Base-by-base conservation (phyloP, 2,797 vertebrate genomes). In the Botia kubotai region DNA sequence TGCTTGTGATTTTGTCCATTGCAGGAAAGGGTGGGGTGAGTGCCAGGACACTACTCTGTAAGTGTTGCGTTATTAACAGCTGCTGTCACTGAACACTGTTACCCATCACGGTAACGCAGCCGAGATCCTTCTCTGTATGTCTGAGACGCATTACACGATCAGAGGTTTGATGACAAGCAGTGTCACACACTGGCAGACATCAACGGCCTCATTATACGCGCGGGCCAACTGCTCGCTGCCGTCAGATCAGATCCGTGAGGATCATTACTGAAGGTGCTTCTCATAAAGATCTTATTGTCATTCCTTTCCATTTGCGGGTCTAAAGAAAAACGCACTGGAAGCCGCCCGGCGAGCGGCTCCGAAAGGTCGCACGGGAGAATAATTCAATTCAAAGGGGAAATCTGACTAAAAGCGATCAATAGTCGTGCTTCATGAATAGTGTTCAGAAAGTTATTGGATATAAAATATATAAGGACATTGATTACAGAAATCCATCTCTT, bases 21-120 rank as follows among this genome's bases (percentile, higher is more conserved):
- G 76, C 57, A 52, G 36, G 55, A 82, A 26, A 52, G 46, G 29
- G 26, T 3, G 46, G n/a, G 29, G 16, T 67, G 74, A 48, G 29
- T 72, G 52, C 52, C 53, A 53, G 66, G 46, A 77, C 67, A 29
- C 21, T 68, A 68, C 52, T 69, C 36, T 16, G 43, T 50, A 58
- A 46, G 75, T 69, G 69, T 52, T 7, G 8, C 26, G 46, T 79
- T 81, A 68, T 71, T 48, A 83, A 75, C 60, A 58, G 43, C 58
- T 60, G 12, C 77, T 52, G 77, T 80, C 72, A 76, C 36, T 23
- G 52, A 60, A 50, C 39, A 57, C 46, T 76, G 77, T 70, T 60
- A 75, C 17, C 21, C 52, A 72, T 83, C 82, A 83, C 8, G 19
- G 16, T 23, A 50, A 52, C 55, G 8, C 39, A 71, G 55, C 19